Conservation (phyloP, 1,140 invertebrate genomes). For the Ephestia elutella region DNA sequence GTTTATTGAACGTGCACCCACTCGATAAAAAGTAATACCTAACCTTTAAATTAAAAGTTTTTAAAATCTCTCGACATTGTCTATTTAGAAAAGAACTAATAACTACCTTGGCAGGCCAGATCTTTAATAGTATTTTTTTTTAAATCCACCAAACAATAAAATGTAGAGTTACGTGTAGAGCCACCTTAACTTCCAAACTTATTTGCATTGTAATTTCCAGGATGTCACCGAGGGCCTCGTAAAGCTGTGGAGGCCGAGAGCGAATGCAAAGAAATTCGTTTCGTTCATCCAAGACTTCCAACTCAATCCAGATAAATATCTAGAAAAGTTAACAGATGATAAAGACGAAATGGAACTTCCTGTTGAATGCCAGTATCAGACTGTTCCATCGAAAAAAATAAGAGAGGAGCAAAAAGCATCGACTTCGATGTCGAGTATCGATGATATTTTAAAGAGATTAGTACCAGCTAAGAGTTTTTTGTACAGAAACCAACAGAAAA, state of each 20-base stretch:
- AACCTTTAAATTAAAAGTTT: too few relatives aligned
- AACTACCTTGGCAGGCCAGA: too few relatives aligned
- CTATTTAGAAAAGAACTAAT: too few relatives aligned
- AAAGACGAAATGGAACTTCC: slow-evolving; percentile 4
- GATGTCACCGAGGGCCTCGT: slow-evolving; percentile 58
- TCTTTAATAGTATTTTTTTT: too few relatives aligned
- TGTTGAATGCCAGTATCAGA: slow-evolving; percentile 56
- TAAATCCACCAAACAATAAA: too few relatives aligned
- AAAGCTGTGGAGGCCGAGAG: slow-evolving; percentile 58
- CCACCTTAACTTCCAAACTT: slow-evolving; percentile 1
- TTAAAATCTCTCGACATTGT: too few relatives aligned
- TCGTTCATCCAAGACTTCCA: slow-evolving; percentile 53
- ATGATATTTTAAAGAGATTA: slow-evolving; percentile 56
- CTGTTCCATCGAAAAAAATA: slow-evolving; percentile 46
- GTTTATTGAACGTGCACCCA: too few relatives aligned
- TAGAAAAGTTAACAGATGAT: slow-evolving; percentile 5
- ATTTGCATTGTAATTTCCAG: slow-evolving; percentile 41
- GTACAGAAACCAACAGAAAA: slow-evolving; percentile 57
- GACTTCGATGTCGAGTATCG: slow-evolving; percentile 36
- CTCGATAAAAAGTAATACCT: too few relatives aligned
- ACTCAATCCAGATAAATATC: slow-evolving; percentile 49
- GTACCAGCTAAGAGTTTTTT: slow-evolving; percentile 67
- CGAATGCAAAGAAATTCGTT: slow-evolving; percentile 57
- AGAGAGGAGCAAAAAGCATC: slow-evolving; percentile 34
- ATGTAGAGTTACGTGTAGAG: too few relatives aligned